Evolutionary conservation across 1,140 invertebrate genomes (phyloP), one percentile per base, ranked within the genome.

Genomic region (Rhopalosiphum maidis): DNA sequence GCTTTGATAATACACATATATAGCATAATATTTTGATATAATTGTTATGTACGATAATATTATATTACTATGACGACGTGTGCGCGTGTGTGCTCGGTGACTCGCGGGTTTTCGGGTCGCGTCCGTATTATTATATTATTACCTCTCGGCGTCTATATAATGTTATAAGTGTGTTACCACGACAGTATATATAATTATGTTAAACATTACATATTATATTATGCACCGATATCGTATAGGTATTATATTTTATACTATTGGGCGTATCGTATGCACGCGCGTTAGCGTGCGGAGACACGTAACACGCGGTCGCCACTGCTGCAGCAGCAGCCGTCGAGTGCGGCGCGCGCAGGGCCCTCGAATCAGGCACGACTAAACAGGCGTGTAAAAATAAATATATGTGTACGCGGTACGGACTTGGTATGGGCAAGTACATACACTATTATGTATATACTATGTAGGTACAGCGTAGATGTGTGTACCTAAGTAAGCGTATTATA

Each of bases 371-470:
- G 55, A 60, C 55, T 60, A 30, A 60, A 60, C n/a, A n/a, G 60
- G 30, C 60, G 30, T 68, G n/a, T 68, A 68, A n/a, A n/a, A 68
- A 68, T 68, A n/a, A 68, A 77, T 77, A 77, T 77, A 77, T 77
- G 30, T n/a, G 60, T 18, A n/a, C 30, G n/a, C 15, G n/a, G n/a
- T n/a, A n/a, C n/a, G 18, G 60, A 77, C 5, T n/a, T 77, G n/a
- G 41, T 41, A 23, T 77, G 15, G 60, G n/a, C 60, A 77, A 77
- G 30, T 77, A n/a, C n/a, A n/a, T n/a, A n/a, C n/a, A 77, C n/a
- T 35, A n/a, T 77, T 77, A n/a, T n/a, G 15, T 60, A 60, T 23
- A 9, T 41, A 41, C 41, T n/a, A n/a, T n/a, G n/a, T n/a, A 41
- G 41, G 41, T 25, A 0, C 3, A 60, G 25, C 25, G 30, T 60